These are phyloP conservation scores for Sitobion miscanthi DNA, from an alignment of 1,140 invertebrate genomes.

Conservation along the genomic window DNA sequence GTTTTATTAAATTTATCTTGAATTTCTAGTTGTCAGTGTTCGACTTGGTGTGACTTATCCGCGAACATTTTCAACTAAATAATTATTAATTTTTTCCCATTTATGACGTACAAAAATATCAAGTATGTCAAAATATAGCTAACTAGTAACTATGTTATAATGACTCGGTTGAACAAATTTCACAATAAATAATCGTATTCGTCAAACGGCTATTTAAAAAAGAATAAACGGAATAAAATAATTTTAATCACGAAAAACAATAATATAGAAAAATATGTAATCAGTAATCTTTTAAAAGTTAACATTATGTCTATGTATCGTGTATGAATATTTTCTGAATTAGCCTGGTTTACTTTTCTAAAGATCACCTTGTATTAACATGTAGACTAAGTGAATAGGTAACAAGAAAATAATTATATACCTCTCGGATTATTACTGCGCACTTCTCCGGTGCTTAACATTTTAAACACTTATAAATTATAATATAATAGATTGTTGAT, in stretches of 20 bases:
- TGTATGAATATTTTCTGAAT: neutral
- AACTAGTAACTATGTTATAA: neutral
- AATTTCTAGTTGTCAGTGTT: neutral
- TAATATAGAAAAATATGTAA: neutral
- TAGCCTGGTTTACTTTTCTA: neutral
- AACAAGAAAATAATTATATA: constrained; percentile 11
- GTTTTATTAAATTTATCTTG: neutral
- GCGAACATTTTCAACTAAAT: neutral
- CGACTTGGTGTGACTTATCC: neutral
- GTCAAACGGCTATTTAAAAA: neutral
- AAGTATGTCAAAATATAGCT: neutral
- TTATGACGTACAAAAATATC: neutral
- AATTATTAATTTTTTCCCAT: neutral
- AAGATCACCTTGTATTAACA: neutral
- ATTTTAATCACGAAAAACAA: neutral
- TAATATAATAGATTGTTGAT: neutral
- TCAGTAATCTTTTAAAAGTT: neutral
- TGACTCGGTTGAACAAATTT: neutral
- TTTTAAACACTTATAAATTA: neutral
- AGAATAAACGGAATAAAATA: neutral
- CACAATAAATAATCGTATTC: neutral
- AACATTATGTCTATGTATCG: neutral
- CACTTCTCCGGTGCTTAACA: neutral
- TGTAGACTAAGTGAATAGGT: neutral
- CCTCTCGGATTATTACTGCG: neutral